Conservation (phyloP, 1,140 invertebrate genomes). For the Drosophila nasuta region DNA sequence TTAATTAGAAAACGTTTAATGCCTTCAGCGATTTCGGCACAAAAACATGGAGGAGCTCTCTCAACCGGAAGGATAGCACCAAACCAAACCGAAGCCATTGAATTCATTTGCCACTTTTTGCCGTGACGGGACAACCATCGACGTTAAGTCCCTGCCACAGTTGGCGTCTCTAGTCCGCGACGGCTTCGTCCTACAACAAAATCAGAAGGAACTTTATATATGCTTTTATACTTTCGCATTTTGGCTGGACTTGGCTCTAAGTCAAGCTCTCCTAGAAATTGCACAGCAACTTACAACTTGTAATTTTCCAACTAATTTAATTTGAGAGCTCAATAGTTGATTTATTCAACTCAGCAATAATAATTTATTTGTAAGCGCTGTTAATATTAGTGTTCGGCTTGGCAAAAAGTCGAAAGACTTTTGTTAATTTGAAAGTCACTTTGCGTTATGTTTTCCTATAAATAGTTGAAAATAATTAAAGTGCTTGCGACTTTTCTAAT, state of each 20-base stretch:
- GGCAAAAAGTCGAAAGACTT: not conserved
- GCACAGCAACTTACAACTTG: constrained; percentile 31
- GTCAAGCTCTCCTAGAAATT: not conserved
- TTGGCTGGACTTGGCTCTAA: not conserved
- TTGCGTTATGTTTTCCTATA: not conserved
- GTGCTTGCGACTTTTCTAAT: too few species aligned
- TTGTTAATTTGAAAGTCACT: not conserved
- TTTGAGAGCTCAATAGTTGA: constrained; percentile 74
- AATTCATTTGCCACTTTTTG: constrained; percentile 32
- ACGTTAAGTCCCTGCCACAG: constrained; percentile 6
- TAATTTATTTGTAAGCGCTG: constrained; percentile 39
- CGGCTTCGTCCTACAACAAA: constrained; percentile 6
- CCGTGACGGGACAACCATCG: constrained; percentile 8
- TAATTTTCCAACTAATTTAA: constrained; percentile 82
- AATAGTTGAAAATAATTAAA: too few species aligned
- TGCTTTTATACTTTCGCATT: constrained; percentile 24
- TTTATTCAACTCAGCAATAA: constrained; percentile 42
- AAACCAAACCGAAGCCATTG: constrained; percentile 32
- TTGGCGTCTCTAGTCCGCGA: not conserved
- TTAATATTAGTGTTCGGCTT: not conserved
- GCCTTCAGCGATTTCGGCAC: constrained; percentile 49
- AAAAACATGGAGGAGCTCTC: constrained; percentile 21
- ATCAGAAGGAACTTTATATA: constrained; percentile 41
- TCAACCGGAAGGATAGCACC: constrained; percentile 53
- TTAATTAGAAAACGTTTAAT: constrained; percentile 84